Base-by-base conservation (phyloP, 2,888 invertebrate species). In the Drosophila pseudotalamancana region DNA sequence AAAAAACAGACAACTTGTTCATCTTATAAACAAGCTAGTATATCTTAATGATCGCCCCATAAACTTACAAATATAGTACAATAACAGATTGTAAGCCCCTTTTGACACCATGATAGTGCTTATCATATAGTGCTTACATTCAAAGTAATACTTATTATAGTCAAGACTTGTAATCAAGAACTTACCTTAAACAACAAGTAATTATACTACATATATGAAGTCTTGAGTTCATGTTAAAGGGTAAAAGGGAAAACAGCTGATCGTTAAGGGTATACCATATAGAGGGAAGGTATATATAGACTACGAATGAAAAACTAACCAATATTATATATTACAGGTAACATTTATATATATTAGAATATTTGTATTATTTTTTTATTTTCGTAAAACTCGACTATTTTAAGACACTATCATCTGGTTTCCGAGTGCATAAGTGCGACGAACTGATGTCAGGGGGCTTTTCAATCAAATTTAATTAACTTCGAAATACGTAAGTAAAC, bases 391-490 rank as follows among this genome's bases (percentile, higher is more conserved):
- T 42, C 19, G 18, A 32, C 40, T 21, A 53, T 43, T 43, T 34
- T 25, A n/a, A 18, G 18, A 16, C 42, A 32, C 14, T 43, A 43
- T 53, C 43, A 18, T 43, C 32, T 12, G 12, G 16, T 11, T 27
- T 18, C n/a, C n/a, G n/a, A n/a, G n/a, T 4, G 27, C 43, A 43
- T 12, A 42, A 42, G 25, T 25, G 40, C 25, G 11, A 34, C 19
- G 29, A 48, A 16, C 40, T 42, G 34, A 12, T 40, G 50, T 50
- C 34, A 57, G 42, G 14, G 42, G 35, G 42, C 35, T 11, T 11
- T 54, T 32, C 25, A 60, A 50, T 45, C 14, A 56, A 67, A 67
- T 66, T 39, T 27, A 54, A 66, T 67, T 54, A 61, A 55, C 46
- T 35, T 51, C 9, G 14, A 43, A 37, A 29, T 16, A 43, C 31